Evolutionary conservation across 2,797 vertebrate genomes (phyloP).

Genomic region (Mormyrus hasselquistii): DNA sequence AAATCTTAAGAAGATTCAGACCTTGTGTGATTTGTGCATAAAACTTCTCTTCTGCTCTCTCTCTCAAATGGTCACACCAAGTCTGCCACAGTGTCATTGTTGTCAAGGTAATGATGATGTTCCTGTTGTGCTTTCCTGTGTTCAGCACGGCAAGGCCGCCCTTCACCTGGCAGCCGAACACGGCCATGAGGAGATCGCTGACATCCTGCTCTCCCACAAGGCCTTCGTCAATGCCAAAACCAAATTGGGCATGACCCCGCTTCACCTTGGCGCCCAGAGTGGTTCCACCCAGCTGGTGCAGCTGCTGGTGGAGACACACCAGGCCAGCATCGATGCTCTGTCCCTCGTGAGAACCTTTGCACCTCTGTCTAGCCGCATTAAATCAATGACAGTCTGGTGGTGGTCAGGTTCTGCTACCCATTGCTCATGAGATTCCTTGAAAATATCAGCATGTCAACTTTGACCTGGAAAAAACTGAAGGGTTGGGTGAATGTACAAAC

Average conservation of each 20-base stretch:
- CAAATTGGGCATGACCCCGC: conserved; percentile 52
- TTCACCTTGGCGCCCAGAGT: conserved; percentile 48
- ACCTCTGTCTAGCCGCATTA: not conserved
- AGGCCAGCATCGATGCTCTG: conserved; percentile 39
- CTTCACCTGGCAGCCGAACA: conserved; percentile 49
- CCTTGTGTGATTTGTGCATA: not conserved
- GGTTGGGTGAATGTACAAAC: not conserved
- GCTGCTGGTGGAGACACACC: conserved; percentile 45
- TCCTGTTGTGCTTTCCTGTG: not conserved
- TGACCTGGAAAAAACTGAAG: not conserved
- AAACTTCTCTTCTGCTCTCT: not conserved
- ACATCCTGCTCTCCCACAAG: conserved; percentile 50
- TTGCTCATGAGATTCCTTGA: not conserved
- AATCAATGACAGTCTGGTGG: not conserved
- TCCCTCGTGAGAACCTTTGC: conserved; percentile 34
- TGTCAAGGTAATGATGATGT: not conserved
- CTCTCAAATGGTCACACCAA: not conserved
- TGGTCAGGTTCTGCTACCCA: not conserved
- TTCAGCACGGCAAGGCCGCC: conserved; percentile 50
- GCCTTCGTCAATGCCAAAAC: conserved; percentile 55
- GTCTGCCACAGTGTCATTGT: not conserved
- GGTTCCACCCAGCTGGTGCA: conserved; percentile 46
- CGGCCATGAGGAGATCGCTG: conserved; percentile 45
- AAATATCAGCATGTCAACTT: not conserved
- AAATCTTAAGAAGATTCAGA: not conserved